Base-by-base conservation (phyloP, 2,888 invertebrate genomes). In the Aelia acuminata region DNA sequence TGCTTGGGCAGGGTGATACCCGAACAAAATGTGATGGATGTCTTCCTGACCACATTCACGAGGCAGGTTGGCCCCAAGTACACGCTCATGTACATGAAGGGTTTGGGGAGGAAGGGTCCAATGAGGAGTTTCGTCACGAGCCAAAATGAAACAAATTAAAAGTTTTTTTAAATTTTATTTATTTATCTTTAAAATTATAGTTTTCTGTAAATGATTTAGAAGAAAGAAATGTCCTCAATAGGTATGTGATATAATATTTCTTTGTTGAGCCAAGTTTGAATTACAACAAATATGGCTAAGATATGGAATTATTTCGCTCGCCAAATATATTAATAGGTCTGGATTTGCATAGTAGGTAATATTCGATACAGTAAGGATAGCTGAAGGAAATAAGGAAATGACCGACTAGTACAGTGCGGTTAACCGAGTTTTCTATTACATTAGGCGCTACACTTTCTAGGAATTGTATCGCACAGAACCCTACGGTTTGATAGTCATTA, bases 31-130 rank as follows among this genome's bases (percentile, higher is more conserved):
- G 43, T 43, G 7, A 39, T 88, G 48, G 48, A 88, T 15, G 48
- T 50, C 22, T 88, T 88, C 48, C 84, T 88, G 13, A 75, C 88
- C 4, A 88, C 88, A 3, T 88, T 88, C 50, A 31, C 88, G 2
- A 75, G 63, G n/a, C 22, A 75, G 43, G 70, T 87, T 3, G 87
- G 87, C 3, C 57, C 53, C 13, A 47, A 87, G 22, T 87, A 75
- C 49, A 43, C 80, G 3, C 31, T 70, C 63, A 31, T 35, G 18
- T 70, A 18, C 20, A 35, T 7, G 31, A 70, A 70, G 22, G 63
- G 63, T 7, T 18, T 70, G 7, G 63, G 18, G 18, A 31, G 63
- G 18, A 35, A 18, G 2, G 1, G 5, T 0, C 7, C 3, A 70
- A 35, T 35, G 8, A 70, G 35, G 13, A 31, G 63, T 20, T 70